phyloP scores from a whole-genome alignment of 2,113 vertebrate genomes.

The Conger conger region DNA sequence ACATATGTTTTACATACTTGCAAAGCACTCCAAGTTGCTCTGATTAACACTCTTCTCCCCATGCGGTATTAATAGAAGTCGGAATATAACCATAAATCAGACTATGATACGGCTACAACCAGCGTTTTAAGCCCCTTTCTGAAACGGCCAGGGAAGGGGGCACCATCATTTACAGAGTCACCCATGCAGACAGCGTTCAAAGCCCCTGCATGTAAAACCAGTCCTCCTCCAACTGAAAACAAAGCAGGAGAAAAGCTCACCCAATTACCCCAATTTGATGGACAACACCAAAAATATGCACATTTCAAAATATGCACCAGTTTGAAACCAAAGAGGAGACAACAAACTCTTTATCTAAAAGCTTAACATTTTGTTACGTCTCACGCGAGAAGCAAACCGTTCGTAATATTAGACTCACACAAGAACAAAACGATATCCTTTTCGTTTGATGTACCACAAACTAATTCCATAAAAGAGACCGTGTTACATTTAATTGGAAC shows the following conservation, averaged over 20 bases:
- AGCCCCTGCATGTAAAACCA: constrained; percentile 33
- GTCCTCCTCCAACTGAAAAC: constrained; percentile 42
- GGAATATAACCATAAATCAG: constrained; percentile 19
- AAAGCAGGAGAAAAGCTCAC: constrained; percentile 41
- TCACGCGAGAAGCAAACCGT: neutral
- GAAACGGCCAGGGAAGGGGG: constrained; percentile 32
- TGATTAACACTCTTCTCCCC: constrained; percentile 14
- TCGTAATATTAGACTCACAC: neutral
- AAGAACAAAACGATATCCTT: neutral
- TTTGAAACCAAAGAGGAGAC: neutral
- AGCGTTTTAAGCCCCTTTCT: constrained; percentile 18
- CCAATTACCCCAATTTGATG: constrained; percentile 56
- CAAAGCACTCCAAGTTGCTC: constrained; percentile 18
- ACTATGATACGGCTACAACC: constrained; percentile 13
- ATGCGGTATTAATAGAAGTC: constrained; percentile 20
- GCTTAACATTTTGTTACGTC: neutral
- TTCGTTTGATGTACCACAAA: constrained; percentile 25
- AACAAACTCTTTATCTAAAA: neutral
- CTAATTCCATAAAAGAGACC: constrained; percentile 27
- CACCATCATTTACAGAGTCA: constrained; percentile 47
- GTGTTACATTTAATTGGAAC: constrained; percentile 39
- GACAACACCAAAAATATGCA: constrained; percentile 55
- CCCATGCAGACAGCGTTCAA: constrained; percentile 40
- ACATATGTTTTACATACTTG: constrained; percentile 25
- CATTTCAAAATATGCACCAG: constrained; percentile 51